These are phyloP conservation scores for Oxyscelio sp. DNA, from an alignment of 2,888 invertebrate species.

Conservation along the genomic window DNA sequence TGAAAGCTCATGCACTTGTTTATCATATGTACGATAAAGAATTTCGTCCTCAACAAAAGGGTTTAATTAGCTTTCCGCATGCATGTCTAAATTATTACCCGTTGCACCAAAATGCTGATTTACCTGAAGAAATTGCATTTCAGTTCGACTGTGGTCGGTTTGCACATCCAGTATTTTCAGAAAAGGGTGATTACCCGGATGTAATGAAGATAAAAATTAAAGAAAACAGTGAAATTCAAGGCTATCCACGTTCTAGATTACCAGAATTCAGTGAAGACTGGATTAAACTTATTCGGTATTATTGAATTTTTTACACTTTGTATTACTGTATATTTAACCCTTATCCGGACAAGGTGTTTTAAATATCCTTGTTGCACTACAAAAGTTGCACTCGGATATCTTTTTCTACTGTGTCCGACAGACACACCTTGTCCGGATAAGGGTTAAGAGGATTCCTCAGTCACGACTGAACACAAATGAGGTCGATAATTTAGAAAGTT, in stretches of 20 bases:
- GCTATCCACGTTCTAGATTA: constrained; percentile 88
- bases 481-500: too few species aligned
- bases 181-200: constrained; percentile 89
- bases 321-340: too few species aligned
- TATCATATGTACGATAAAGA: constrained; percentile 91
- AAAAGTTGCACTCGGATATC: too few species aligned
- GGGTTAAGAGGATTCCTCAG: too few species aligned
- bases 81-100: constrained; percentile 50
- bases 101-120: constrained; percentile 50
- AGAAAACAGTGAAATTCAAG: constrained; percentile 87
- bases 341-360: too few species aligned
- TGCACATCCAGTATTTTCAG: constrained; percentile 88
- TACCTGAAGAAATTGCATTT: constrained; percentile 74
- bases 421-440: too few species aligned
- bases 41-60: constrained; percentile 90
- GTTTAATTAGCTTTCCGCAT: constrained; percentile 84
- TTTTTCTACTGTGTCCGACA: too few species aligned
- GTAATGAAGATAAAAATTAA: constrained; percentile 88
- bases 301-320: too few species aligned
- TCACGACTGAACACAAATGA: too few species aligned
- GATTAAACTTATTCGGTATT: constrained; percentile 89
- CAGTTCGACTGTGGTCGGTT: constrained; percentile 89
- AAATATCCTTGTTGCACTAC: too few species aligned
- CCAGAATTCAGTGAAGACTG: constrained; percentile 89
- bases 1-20: constrained; percentile 92